Evolutionary conservation across 2,797 vertebrate genomes (phyloP), one percentile per base, ranked within the genome.

Genomic region (Chaenodraco wilsoni): DNA sequence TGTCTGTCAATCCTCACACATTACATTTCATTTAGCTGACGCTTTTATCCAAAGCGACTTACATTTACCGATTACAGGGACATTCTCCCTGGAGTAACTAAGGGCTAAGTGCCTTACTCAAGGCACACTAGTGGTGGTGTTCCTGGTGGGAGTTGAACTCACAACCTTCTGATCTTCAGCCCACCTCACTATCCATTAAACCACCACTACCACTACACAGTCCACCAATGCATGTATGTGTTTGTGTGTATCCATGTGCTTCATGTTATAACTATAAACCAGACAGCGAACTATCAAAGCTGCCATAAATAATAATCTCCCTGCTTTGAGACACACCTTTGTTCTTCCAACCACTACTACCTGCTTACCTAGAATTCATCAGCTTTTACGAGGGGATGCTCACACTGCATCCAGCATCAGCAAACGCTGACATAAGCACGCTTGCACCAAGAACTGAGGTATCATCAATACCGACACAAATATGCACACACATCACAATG

Each of bases 301-400:
- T 66, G 19, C 33, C 37, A 27, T 12, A 63, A 60, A 55, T 44
- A 74, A 54, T 41, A 33, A 62, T 58, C 19, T 62, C 10, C 19
- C 41, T 51, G 55, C 57, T 45, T 75, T 27, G 19, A 75, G 50
- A 70, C 43, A 23, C 14, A 19, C 12, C 19, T 73, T 82, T 77
- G 64, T 66, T 79, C 50, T 57, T 77, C 56, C 75, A 67, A 19
- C 40, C 19, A 19, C 55, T 19, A 46, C 57, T 49, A 80, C 76
- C 72, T 77, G 71, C 58, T 63, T 48, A 66, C 70, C 72, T 74
- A 61, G 72, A 83, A 80, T 68, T 75, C 48, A 85, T 78, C 40
- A 61, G 46, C 40, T 62, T 80, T 65, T 49, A 57, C 9, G 1
- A 12, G 5, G 21, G 43, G 37, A 58, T n/a, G 16, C 10, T 62